Percentiles rank a stretch among this genome's conserved stretches.
Conservation (phyloP, 2,797 vertebrate genomes). For the Acipenser ruthenus region DNA sequence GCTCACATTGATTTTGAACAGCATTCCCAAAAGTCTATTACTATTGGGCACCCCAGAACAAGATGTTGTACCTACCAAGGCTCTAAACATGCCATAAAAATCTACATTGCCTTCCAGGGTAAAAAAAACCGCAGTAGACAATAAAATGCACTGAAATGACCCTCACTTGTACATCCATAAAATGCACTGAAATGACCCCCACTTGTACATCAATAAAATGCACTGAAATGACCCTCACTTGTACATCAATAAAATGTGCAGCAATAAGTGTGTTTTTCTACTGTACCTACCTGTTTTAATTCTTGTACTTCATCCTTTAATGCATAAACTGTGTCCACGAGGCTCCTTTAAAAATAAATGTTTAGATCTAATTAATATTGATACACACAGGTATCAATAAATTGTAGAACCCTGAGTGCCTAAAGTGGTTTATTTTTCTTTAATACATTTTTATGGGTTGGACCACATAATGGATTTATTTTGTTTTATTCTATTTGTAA, state of each 20-base stretch:
- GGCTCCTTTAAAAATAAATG: slow-evolving; percentile 65
- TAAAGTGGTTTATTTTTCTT: too few species aligned
- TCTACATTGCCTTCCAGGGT: too few species aligned
- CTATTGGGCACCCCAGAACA: too few species aligned
- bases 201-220: background rate
- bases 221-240: background rate
- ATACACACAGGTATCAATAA: slow-evolving; percentile 2
- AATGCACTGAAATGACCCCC: background rate
- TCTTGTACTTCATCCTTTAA: slow-evolving; percentile 94
- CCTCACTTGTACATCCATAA: background rate
- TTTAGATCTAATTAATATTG: slow-evolving; percentile 15
- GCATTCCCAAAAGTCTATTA: too few species aligned
- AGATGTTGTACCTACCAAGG: too few species aligned
- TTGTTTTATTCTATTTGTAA: too few species aligned
- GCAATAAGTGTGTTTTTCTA: background rate
- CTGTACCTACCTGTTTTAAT: slow-evolving; percentile 76
- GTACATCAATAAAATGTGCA: background rate
- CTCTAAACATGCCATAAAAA: too few species aligned
- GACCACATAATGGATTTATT: too few species aligned
- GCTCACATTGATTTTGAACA: too few species aligned
- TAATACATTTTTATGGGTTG: too few species aligned
- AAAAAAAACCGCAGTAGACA: too few species aligned
- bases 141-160: background rate
- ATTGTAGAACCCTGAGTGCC: too few species aligned
- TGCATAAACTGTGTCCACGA: slow-evolving; percentile 94